Evolutionary conservation across 2,797 vertebrate species (phyloP).

Genomic region (Enteromius unitaeniatus): DNA sequence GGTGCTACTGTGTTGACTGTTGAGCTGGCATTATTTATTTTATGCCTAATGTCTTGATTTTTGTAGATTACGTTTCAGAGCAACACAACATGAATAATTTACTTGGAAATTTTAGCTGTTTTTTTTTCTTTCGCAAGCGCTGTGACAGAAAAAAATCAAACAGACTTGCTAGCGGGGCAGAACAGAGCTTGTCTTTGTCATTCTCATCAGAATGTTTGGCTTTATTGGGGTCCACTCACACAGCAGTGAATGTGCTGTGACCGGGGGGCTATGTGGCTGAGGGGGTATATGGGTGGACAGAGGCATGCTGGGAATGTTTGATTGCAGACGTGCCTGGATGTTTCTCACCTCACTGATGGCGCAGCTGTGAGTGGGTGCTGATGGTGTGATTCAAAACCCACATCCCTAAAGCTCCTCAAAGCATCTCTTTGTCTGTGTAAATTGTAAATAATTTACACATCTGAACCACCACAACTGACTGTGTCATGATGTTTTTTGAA

Average conservation of each 20-base stretch:
- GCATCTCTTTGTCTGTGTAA: conserved; percentile 8
- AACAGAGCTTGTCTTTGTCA: conserved; percentile 53
- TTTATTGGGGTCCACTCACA: conserved; percentile 61
- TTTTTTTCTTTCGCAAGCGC: conserved; percentile 29
- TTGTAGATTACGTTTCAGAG: conserved; percentile 34
- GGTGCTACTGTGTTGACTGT: not conserved
- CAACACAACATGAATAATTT: conserved; percentile 50
- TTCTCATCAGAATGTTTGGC: conserved; percentile 61
- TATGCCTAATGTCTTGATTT: conserved; percentile 39
- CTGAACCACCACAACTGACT: not conserved
- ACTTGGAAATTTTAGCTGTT: conserved; percentile 34
- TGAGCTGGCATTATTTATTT: conserved; percentile 41
- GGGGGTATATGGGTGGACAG: conserved; percentile 68
- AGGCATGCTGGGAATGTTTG: conserved; percentile 74
- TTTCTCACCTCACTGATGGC: conserved; percentile 35
- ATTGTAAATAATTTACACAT: conserved; percentile 38
- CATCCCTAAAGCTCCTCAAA: conserved; percentile 8
- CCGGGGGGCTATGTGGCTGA: conserved; percentile 71
- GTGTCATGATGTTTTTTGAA: not conserved
- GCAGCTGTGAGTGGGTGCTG: conserved; percentile 44
- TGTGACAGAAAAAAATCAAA: conserved; percentile 37
- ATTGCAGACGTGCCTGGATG: conserved; percentile 21
- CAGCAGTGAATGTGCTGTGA: conserved; percentile 61
- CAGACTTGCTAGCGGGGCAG: conserved; percentile 9
- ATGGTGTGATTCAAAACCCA: conserved; percentile 21